phyloP scores from a whole-genome alignment of 2,113 vertebrate genomes.

The Aegotheles bennettii region DNA sequence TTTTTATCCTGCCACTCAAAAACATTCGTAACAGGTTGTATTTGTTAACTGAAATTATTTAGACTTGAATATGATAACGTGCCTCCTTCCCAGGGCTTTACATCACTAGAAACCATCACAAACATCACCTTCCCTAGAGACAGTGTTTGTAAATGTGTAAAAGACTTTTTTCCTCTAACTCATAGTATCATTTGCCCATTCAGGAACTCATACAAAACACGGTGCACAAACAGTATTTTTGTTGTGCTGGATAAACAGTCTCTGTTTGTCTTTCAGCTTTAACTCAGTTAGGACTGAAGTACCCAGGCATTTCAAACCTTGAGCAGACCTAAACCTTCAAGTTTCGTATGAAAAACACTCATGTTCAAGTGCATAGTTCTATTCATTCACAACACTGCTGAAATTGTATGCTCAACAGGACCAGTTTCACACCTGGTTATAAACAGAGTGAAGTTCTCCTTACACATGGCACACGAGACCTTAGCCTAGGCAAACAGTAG shows the following conservation, averaged over 20 bases:
- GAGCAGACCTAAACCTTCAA: background rate
- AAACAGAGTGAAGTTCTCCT: background rate
- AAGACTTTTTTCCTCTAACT: background rate
- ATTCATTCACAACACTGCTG: background rate
- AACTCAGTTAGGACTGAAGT: background rate
- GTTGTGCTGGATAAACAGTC: background rate
- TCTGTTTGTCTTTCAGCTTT: background rate
- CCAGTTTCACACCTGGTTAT: background rate
- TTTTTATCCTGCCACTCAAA: background rate
- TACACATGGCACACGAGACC: accelerated
- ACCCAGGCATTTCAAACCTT: background rate
- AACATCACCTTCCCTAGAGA: background rate
- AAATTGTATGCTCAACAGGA: background rate
- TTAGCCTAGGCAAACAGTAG: background rate
- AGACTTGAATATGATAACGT: background rate
- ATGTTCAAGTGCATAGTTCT: background rate
- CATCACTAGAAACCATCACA: background rate
- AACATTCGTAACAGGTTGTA: background rate
- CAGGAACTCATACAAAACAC: background rate
- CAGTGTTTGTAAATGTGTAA: background rate
- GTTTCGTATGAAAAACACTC: background rate
- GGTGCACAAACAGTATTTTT: background rate
- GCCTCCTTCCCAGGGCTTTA: background rate
- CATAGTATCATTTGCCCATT: background rate
- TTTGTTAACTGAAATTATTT: background rate